phyloP scores from a whole-genome alignment of 2,888 invertebrate genomes.

The Caenorhabditis sulstoni region DNA sequence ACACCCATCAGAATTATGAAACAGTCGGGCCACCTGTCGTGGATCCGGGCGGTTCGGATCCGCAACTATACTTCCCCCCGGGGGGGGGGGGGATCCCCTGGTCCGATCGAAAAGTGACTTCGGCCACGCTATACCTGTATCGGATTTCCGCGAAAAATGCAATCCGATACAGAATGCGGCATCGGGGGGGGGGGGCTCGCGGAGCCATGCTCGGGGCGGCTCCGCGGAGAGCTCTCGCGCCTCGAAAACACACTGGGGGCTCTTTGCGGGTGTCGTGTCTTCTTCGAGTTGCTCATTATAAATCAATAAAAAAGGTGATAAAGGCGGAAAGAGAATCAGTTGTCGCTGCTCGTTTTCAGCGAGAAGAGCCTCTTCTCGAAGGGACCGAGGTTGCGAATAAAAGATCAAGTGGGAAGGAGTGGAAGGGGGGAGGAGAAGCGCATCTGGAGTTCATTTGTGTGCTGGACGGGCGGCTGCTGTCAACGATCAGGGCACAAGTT shows the following conservation, averaged over 20 bases:
- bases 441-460: constrained; percentile 53
- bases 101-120: not conserved
- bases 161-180: constrained; percentile 35
- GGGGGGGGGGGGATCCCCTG: too few relatives aligned
- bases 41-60: constrained; percentile 4
- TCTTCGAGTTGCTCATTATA: constrained; percentile 19
- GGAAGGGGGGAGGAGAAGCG: not conserved
- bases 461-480: constrained; percentile 19
- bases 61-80: not conserved
- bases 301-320: constrained; percentile 27
- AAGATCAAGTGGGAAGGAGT: constrained; percentile 37
- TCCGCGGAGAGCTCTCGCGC: not conserved
- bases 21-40: constrained; percentile 9
- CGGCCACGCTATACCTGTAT: constrained; percentile 45
- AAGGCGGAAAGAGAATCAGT: constrained; percentile 14
- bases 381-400: constrained; percentile 21
- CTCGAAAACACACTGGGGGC: too few relatives aligned
- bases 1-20: too few relatives aligned
- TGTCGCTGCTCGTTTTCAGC: constrained; percentile 14
- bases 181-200: not conserved
- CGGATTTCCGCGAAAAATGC: constrained; percentile 46
- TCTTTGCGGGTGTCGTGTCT: constrained; percentile 12
- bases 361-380: not conserved
- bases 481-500: constrained; percentile 39
- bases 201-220: constrained; percentile 11